Percentiles rank a stretch among this genome's conserved stretches.
These are phyloP conservation scores for Mionectes olivaceus DNA, from an alignment of 2,797 vertebrate genomes.

Conservation along the genomic window DNA sequence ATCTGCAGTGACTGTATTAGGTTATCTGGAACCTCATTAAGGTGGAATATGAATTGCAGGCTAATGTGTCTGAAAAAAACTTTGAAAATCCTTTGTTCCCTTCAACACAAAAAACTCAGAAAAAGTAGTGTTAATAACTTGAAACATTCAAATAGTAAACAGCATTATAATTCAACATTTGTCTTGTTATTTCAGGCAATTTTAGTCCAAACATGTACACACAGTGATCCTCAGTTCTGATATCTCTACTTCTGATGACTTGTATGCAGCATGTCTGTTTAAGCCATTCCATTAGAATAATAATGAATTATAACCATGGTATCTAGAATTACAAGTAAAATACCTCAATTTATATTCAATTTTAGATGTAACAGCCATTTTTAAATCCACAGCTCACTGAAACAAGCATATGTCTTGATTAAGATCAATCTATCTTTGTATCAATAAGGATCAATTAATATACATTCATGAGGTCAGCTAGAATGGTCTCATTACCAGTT, in stretches of 20 bases:
- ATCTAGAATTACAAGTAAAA: not conserved
- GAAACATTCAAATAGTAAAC: not conserved
- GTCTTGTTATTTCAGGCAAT: not conserved
- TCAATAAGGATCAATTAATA: not conserved
- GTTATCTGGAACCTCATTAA: not conserved
- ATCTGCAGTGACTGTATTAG: not conserved
- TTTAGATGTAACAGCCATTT: not conserved
- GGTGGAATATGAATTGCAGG: not conserved
- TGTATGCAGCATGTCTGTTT: not conserved
- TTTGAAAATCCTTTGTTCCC: not conserved
- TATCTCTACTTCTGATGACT: not conserved
- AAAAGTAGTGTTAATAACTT: not conserved
- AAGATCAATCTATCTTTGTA: not conserved
- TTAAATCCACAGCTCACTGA: not conserved
- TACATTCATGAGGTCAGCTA: not conserved
- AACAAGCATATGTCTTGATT: not conserved
- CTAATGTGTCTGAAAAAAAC: not conserved
- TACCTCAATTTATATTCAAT: not conserved
- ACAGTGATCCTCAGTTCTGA: not conserved
- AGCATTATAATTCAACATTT: not conserved
- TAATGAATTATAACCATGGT: not conserved
- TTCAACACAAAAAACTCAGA: not conserved
- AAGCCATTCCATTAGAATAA: not conserved
- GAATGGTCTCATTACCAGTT: not conserved
- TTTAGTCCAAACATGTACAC: not conserved